Evolutionary conservation across 1,140 invertebrate species (phyloP).

Genomic region (Drosophila kepulauana): DNA sequence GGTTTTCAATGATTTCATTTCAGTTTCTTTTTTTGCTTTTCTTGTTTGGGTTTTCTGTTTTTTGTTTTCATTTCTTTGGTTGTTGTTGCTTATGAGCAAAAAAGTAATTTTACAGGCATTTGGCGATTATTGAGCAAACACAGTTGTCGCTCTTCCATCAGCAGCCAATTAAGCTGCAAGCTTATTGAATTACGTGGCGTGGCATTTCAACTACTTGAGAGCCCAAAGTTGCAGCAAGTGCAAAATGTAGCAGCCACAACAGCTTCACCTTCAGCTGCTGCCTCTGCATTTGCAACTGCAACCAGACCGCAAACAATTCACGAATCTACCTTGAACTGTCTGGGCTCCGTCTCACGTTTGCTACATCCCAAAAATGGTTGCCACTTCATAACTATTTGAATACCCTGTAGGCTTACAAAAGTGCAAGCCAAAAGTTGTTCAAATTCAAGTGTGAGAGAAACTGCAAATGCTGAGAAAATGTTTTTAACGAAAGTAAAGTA

Average conservation of each 20-base stretch:
- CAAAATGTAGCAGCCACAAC: conserved; percentile 15
- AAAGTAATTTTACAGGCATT: conserved; percentile 28
- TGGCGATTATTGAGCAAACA: conserved; percentile 39
- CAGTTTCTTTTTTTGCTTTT: neutral
- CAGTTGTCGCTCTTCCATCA: conserved; percentile 57
- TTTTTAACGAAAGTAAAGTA: too few relatives aligned
- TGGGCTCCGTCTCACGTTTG: neutral
- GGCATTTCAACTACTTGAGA: neutral
- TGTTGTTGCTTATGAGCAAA: conserved; percentile 38
- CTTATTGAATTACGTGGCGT: conserved; percentile 66
- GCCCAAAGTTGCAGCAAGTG: conserved; percentile 18
- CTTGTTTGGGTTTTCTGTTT: conserved; percentile 4
- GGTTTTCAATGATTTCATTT: conserved; percentile 31
- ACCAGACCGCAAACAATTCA: conserved; percentile 38
- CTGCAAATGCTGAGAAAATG: too few relatives aligned
- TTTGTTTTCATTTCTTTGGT: conserved; percentile 4
- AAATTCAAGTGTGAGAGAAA: neutral
- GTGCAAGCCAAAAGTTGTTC: neutral
- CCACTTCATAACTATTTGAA: conserved; percentile 5
- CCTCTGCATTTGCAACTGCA: neutral
- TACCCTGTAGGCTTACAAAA: neutral
- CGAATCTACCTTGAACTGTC: conserved; percentile 24
- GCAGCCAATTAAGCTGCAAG: conserved; percentile 68
- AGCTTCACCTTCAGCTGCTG: neutral
- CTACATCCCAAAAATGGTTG: conserved; percentile 1